These are phyloP conservation scores for Theodoxus fluviatilis DNA, from an alignment of 2,888 invertebrate genomes.

Conservation along the genomic window DNA sequence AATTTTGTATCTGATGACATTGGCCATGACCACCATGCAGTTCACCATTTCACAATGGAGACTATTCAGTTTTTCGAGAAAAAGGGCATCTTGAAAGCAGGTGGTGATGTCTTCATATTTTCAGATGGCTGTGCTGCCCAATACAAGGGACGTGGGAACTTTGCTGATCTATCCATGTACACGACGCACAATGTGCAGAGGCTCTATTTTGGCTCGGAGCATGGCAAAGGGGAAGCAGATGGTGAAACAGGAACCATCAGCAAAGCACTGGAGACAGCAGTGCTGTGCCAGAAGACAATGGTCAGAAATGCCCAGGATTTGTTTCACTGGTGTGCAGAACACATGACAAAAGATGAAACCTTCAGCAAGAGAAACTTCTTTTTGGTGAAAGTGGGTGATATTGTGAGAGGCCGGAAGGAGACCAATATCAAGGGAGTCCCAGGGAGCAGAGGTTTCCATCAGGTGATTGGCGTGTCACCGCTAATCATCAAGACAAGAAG, in stretches of 20 bases:
- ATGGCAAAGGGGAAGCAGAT: constrained; percentile 25
- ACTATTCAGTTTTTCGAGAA: neutral
- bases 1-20: constrained; percentile 21
- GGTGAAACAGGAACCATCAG: constrained; percentile 23
- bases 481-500: neutral
- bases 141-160: constrained; percentile 12
- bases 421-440: neutral
- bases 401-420: neutral
- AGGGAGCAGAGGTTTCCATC: neutral
- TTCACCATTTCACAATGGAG: neutral
- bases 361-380: neutral
- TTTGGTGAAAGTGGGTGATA: neutral
- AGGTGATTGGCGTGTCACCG: neutral
- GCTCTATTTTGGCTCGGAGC: constrained; percentile 21
- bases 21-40: constrained; percentile 20
- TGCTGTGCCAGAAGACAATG: neutral
- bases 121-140: constrained; percentile 18
- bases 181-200: neutral
- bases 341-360: neutral
- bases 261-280: constrained; percentile 12
- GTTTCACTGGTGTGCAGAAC: neutral
- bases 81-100: neutral
- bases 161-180: constrained; percentile 7
- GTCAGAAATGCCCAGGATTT: neutral
- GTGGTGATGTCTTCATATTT: constrained; percentile 7